These are phyloP conservation scores for Camponotus vicinus DNA, from an alignment of 1,140 invertebrate genomes.

Conservation along the genomic window DNA sequence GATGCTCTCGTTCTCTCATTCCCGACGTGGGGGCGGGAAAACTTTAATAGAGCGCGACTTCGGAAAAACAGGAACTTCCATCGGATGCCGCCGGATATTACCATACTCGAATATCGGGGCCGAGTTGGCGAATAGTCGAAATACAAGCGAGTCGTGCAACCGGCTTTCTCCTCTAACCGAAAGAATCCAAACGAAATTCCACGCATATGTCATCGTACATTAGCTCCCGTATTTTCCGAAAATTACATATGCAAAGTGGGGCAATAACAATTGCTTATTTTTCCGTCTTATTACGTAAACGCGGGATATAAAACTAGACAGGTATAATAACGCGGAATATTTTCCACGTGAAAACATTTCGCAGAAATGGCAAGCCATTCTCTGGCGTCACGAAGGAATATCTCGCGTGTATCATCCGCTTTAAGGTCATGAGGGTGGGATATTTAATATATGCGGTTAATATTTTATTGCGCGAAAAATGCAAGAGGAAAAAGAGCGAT, in stretches of 20 bases:
- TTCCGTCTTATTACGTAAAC: background rate
- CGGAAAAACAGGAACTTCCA: conserved; percentile 74
- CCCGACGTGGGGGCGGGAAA: conserved; percentile 52
- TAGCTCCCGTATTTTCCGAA: background rate
- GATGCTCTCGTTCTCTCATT: conserved; percentile 33
- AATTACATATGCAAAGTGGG: background rate
- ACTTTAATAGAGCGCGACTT: conserved; percentile 72
- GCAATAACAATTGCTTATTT: background rate
- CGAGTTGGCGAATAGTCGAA: conserved; percentile 29
- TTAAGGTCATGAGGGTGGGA: conserved; percentile 9
- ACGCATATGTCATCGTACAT: background rate
- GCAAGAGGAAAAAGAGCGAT: background rate
- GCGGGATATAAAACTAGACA: background rate
- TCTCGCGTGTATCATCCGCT: conserved; percentile 5
- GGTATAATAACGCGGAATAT: background rate
- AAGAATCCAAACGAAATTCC: conserved; percentile 4
- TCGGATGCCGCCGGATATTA: conserved; percentile 72
- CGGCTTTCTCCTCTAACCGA: background rate
- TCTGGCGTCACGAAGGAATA: background rate
- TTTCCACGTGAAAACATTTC: background rate
- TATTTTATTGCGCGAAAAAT: conserved; percentile 37
- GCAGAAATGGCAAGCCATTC: background rate
- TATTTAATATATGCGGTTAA: conserved; percentile 48
- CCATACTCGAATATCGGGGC: conserved; percentile 61
- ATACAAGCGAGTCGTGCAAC: conserved; percentile 11